Base-by-base conservation (phyloP, 2,797 vertebrate genomes). In the Zenarchopterus dispar region DNA sequence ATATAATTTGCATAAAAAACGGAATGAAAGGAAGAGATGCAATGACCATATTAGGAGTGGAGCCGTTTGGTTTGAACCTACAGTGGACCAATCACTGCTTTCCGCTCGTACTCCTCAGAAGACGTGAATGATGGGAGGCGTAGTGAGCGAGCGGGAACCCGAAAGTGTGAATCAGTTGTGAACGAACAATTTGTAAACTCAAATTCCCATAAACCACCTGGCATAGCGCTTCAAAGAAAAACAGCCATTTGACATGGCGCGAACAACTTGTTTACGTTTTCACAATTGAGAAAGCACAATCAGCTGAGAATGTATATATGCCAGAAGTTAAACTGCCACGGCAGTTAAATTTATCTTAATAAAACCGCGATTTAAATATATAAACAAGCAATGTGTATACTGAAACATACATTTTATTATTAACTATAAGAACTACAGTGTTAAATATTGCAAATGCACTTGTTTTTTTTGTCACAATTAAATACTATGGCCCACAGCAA, bases 251-350 rank as follows among this genome's bases (percentile, higher is more conserved):
- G 83, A 84, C 62, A 89, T 91, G 91, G 91, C 92, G 91, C 89
- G 86, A 93, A 93, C 31, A 67, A 65, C 62, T 86, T 91, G 91
- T 92, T 92, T 91, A 91, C 90, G 82, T 91, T 80, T 82, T 84
- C 49, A 73, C 62, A 76, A 51, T 46, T 54, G 63, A 68, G 65
- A 31, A 80, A 50, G 39, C 48, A 2, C 49, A 45, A 39, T 28
- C 2, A 47, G 7, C 19, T 8, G 13, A 39, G 8, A 42, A 59
- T 23, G 23, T 8, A 54, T 50, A 43, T 2, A 24, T 1, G 21
- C 2, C 1, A 17, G 13, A 22, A 42, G 7, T 7, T 45, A 19
- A 2, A 45, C 33, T n/a, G 33, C 10, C 33, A 36, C 33, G 10
- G 33, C 33, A 36, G 36, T 39, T 39, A 39, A 39, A 15, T 39